A percentile compares a stretch with the other conserved stretches of the same genome.
Evolutionary conservation across 53 echinoderm and acorn worm genomes (phyloP).

Genomic region (Henricia sp.): DNA sequence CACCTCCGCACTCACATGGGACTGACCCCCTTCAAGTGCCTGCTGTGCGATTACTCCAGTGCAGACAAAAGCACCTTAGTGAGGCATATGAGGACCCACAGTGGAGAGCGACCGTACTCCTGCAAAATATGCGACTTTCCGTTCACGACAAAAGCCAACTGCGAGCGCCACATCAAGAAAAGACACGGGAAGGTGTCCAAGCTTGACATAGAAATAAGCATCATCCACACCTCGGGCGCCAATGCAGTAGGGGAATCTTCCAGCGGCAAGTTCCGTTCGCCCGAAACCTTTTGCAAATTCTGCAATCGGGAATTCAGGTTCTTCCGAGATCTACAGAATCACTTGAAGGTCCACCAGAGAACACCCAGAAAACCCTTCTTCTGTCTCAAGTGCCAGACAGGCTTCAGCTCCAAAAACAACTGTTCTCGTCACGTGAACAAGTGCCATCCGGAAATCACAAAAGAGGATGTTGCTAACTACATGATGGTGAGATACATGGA

Average conservation of each 20-base stretch:
- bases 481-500: constrained; percentile 68
- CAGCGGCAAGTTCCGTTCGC: constrained; percentile 76
- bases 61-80: constrained; percentile 99
- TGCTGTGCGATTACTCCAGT: constrained; percentile 96
- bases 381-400: constrained; percentile 87
- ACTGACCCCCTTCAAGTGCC: constrained; percentile 95
- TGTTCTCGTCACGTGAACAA: constrained; percentile 91
- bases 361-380: constrained; percentile 84
- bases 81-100: constrained; percentile 98
- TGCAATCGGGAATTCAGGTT: constrained; percentile 95
- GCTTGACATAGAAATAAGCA: constrained; percentile 81
- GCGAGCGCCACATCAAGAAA: constrained; percentile 94
- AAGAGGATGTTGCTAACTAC: constrained; percentile 79
- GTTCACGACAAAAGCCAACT: constrained; percentile 98
- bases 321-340: constrained; percentile 96
- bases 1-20: constrained; percentile 96
- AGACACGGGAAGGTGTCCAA: constrained; percentile 85
- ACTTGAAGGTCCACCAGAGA: constrained; percentile 89
- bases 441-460: constrained; percentile 83
- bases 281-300: constrained; percentile 89
- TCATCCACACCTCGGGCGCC: constrained; percentile 72
- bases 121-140: constrained; percentile 96
- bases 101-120: constrained; percentile 93
- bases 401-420: constrained; percentile 89
- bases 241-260: constrained; percentile 50